phyloP scores from a whole-genome alignment of 1,140 invertebrate species.

The Trypoxylus dichotomus region DNA sequence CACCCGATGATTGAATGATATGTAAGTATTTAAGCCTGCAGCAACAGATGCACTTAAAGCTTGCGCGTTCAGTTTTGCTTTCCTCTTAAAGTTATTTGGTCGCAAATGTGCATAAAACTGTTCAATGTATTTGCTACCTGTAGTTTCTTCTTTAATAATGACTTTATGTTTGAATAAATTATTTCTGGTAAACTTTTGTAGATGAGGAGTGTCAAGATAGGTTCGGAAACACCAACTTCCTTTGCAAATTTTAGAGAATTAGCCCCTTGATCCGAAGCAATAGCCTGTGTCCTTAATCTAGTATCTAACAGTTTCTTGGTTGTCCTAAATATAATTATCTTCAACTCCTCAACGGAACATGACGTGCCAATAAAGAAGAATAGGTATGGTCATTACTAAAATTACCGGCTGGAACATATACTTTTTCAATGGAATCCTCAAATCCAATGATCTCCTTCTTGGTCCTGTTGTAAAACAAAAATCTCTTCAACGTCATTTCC shows the following conservation, averaged over 20 bases:
- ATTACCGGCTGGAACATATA: slow-evolving; percentile 27
- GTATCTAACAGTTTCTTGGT: slow-evolving; percentile 37
- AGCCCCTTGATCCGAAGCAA: slow-evolving; percentile 38
- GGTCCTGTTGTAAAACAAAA: slow-evolving; percentile 5
- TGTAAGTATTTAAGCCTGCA: slow-evolving; percentile 39
- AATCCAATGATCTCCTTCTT: slow-evolving; percentile 23
- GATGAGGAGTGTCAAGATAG: slow-evolving; percentile 41
- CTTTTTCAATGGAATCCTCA: not conserved
- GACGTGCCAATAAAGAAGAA: slow-evolving; percentile 37
- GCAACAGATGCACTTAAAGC: slow-evolving; percentile 44
- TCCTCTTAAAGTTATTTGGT: slow-evolving; percentile 47
- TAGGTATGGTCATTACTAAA: slow-evolving; percentile 42
- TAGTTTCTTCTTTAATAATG: slow-evolving; percentile 9
- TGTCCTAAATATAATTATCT: slow-evolving; percentile 37
- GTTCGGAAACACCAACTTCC: slow-evolving; percentile 34
- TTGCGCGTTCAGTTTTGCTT: slow-evolving; percentile 45
- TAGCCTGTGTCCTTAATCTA: slow-evolving; percentile 38
- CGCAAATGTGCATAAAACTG: slow-evolving; percentile 41
- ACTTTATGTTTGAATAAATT: slow-evolving; percentile 39
- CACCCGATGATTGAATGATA: not conserved
- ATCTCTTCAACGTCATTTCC: slow-evolving; percentile 29
- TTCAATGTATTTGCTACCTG: not conserved
- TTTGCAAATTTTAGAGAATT: slow-evolving; percentile 40
- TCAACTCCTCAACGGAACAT: slow-evolving; percentile 36
- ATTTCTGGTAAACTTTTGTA: slow-evolving; percentile 40